Evolutionary conservation across 2,797 vertebrate species (phyloP), one percentile per base, ranked within the genome.

Genomic region (Myotis pilosus): DNA sequence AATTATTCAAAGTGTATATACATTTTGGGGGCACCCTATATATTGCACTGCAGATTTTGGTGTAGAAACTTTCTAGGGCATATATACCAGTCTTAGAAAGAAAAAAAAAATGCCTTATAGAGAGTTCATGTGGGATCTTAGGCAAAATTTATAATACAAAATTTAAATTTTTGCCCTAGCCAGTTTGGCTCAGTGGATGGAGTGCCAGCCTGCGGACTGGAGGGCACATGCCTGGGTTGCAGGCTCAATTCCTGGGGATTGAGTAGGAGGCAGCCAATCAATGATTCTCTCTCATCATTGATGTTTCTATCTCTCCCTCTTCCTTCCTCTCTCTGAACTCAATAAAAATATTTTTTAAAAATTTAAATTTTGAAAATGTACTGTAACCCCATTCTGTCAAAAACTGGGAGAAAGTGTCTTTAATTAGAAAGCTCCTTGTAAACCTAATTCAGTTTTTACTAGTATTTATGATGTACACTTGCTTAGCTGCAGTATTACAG

Each of bases 331-430:
- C 47, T 47, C 47, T 47, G 47, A 47, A 15, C 13, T 47, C 47
- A 47, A 47, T 47, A 47, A 47, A 47, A 47, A 47, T 47, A 47
- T 47, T 15, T 47, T 47, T 47, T 15, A 1, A 30, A 13, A 30
- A 53, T 41, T 13, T 83, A 88, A 82, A 57, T 22, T 90, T 64
- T 41, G 19, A 83, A 91, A 94, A 3, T 83, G 68, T 41, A 82
- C 81, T 80, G 20, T 96, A 97, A 93, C 62, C 53, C 83, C 28
- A 94, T 95, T 97, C 76, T 96, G 92, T 97, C 82, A 95, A 85
- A 0, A 7, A 90, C 89, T 64, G 15, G 79, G 92, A 68, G 19
- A 92, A 68, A 87, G 0, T 0, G 36, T 15, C 64, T 69, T 69
- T 86, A 51, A 92, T 76, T 87, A 96, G 72, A 44, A 92, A 93